Evolutionary conservation across 2,113 vertebrate species (phyloP).

Genomic region (Austrofundulus limnaeus): DNA sequence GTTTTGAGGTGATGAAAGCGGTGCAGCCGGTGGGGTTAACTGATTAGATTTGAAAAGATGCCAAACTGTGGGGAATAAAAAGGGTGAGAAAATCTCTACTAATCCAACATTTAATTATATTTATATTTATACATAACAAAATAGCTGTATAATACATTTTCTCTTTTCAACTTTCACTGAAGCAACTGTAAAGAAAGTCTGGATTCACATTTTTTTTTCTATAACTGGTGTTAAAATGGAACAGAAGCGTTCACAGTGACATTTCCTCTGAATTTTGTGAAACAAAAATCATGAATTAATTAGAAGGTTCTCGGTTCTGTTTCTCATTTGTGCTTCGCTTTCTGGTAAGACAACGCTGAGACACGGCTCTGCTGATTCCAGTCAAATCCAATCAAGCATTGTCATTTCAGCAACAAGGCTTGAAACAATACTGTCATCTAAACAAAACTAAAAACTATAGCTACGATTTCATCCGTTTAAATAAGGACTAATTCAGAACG

Average conservation of each 20-base stretch:
- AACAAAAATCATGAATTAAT: conserved; percentile 69
- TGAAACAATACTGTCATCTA: conserved; percentile 21
- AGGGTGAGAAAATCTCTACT: conserved; percentile 64
- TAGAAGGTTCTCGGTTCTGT: conserved; percentile 45
- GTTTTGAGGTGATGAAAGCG: conserved; percentile 56
- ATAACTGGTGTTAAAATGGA: conserved; percentile 18
- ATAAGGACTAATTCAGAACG: conserved; percentile 41
- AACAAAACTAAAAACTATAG: conserved; percentile 28
- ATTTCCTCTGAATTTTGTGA: conserved; percentile 64
- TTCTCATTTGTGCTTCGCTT: conserved; percentile 39
- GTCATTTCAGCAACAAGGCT: conserved; percentile 41
- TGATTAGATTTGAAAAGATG: conserved; percentile 83
- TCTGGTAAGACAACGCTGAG: conserved; percentile 61
- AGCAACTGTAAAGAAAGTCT: not conserved
- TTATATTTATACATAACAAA: not conserved
- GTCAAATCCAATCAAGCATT: conserved; percentile 45
- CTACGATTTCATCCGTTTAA: conserved; percentile 56
- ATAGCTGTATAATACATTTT: not conserved
- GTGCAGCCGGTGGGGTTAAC: no score
- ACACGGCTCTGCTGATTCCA: conserved; percentile 52
- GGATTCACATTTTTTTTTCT: conserved; percentile 9
- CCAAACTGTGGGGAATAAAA: no score
- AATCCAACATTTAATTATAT: not conserved
- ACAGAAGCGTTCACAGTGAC: conserved; percentile 56
- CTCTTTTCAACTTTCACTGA: conserved; percentile 5